Conservation (phyloP, 1,140 invertebrate genomes). For the Drosophila bocki region DNA sequence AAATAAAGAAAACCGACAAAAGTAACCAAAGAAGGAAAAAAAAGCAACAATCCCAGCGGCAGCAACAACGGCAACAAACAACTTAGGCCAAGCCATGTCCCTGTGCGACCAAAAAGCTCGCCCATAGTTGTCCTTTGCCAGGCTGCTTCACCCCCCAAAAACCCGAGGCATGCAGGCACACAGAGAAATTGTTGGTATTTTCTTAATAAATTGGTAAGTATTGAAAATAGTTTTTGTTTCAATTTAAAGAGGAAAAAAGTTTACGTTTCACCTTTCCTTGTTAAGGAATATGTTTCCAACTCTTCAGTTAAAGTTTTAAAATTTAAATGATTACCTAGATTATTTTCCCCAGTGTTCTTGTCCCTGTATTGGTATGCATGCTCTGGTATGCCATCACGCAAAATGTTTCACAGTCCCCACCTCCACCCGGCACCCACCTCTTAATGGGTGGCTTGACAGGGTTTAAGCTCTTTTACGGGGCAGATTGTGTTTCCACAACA, state of each 20-base stretch:
- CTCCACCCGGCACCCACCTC: conserved; percentile 30
- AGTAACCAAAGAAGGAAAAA: conserved; percentile 62
- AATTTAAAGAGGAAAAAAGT: background rate
- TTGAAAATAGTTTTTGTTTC: background rate
- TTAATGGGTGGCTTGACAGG: conserved; percentile 84
- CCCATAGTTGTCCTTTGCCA: conserved; percentile 76
- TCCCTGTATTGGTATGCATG: conserved; percentile 58
- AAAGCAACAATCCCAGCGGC: conserved; percentile 55
- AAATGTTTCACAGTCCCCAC: conserved; percentile 58
- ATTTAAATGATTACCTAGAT: background rate
- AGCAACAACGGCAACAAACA: conserved; percentile 67
- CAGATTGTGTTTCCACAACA: conserved; percentile 80
- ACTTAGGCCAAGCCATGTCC: conserved; percentile 67
- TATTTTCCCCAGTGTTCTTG: background rate
- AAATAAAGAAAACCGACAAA: conserved; percentile 68
- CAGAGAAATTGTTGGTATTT: background rate
- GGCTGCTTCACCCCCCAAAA: conserved; percentile 24
- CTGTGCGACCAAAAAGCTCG: conserved; percentile 62
- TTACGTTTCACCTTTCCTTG: background rate
- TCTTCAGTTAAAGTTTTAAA: background rate
- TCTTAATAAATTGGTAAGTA: background rate
- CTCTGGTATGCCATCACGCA: conserved; percentile 77
- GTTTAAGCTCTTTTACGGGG: conserved; percentile 82
- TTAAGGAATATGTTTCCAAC: background rate
- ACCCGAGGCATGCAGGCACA: background rate